A percentile compares a stretch with the other conserved stretches of the same genome.
Conservation (phyloP, 2,888 invertebrate genomes). For the Dolichopus griseipennis region DNA sequence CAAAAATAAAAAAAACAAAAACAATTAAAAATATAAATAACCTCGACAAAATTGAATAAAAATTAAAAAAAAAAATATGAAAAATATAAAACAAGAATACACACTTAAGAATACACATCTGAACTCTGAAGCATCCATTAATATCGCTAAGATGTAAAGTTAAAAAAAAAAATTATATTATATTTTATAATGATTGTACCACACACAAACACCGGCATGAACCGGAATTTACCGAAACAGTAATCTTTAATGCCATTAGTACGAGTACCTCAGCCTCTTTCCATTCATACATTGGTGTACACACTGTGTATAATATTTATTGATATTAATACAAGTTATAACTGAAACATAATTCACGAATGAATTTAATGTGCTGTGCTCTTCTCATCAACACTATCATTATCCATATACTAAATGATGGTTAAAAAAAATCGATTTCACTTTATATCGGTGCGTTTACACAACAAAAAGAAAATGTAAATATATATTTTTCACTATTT, state of each 20-base stretch:
- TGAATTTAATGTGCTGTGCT: not conserved
- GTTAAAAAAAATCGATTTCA: not conserved
- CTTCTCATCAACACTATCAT: not conserved
- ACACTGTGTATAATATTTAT: not conserved
- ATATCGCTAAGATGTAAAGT: not conserved
- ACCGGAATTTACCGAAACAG: not conserved
- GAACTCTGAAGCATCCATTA: not conserved
- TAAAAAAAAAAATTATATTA: not conserved
- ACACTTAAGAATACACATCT: no score
- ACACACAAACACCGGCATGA: not conserved
- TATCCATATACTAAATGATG: not conserved
- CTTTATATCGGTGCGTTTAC: not conserved
- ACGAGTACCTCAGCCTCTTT: no score
- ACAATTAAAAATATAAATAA: not conserved
- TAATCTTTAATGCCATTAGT: no score
- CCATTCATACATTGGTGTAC: no score
- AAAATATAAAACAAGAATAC: no score
- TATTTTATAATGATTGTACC: not conserved
- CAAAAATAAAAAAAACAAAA: not conserved
- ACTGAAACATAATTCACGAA: not conserved
- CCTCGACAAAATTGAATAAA: slow-evolving; percentile 2
- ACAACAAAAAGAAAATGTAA: no score
- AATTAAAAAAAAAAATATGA: no score
- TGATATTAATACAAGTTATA: not conserved
- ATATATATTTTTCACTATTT: no score